Base-by-base conservation (phyloP, 1,140 invertebrate genomes). In the Anadara kagoshimensis region DNA sequence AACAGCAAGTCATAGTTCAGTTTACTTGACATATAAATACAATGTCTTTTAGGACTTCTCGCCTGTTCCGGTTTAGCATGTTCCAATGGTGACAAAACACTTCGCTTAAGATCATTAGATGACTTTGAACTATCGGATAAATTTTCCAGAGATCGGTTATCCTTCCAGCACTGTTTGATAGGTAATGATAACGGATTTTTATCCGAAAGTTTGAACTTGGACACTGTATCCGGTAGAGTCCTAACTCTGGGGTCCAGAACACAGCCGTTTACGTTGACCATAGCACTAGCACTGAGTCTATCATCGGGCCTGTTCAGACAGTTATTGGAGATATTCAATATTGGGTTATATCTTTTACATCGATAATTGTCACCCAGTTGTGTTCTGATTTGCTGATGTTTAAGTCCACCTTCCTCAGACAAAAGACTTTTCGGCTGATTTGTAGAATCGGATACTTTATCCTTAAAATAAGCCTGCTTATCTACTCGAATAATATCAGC, bases 261-360 rank as follows among this genome's bases (percentile, higher is more conserved):
- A 36, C 29, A 36, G 2, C 29, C 29, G 29, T 36, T 36, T 36
- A 36, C 29, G 29, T 36, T 36, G 29, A 36, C 29, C 29, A 36
- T 36, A 36, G 29, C 29, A 36, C 29, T 36, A 36, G 57, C 29
- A 59, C 57, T 59, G 26, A 59, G 29, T 7, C 29, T 36, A 61
- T 69, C 58, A 53, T 57, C 36, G 26, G 57, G 49, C 44, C 58
- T 16, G 43, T 69, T 59, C 49, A 62, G 57, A 69, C 67, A 62
- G 57, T 47, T 62, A 69, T 69, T 69, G 61, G 45, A 41, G 51
- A 62, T 12, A 41, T 53, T 61, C 14, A 69, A 59, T 61, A 16
- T 16, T 4, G 67, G 67, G 62, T 69, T 69, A 61, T 69, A 56
- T 43, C 36, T 57, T 58, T 61, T 57, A 62, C 58, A 64, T 53